Evolutionary conservation across 2,888 invertebrate species (phyloP), one percentile per base, ranked within the genome.

Genomic region (Maniola hyperantus): DNA sequence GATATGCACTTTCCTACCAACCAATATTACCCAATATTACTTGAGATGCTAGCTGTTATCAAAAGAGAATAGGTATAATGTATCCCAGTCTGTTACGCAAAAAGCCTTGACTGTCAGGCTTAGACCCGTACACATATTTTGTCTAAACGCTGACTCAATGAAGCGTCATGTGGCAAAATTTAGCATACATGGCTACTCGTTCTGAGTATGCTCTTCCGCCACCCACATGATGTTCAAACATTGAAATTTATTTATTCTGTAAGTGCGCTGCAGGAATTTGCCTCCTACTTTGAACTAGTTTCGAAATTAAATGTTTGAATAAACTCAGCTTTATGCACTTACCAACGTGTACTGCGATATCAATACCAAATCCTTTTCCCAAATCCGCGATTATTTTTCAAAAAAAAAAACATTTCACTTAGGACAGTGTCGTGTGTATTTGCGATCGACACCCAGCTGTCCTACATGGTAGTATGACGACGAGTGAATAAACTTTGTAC

Each of bases 161-260:
- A 74, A 82, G 84, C 81, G 82, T 80, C 84, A 85, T 82, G 82
- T 84, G 82, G 82, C 77, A 79, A 20, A 71, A 63, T 65, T 71
- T 77, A 79, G 80, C 77, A 78, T 80, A 83, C 69, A 57, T 50
- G 58, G 58, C 64, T 48, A 66, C 83, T 86, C 82, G 80, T 82
- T 81, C 81, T 76, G 83, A 83, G 77, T 81, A 76, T 71, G 79
- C 82, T 82, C 76, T 81, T 86, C 81, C 83, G 82, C 78, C 79
- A 83, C 77, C 81, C 81, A 83, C 81, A 78, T 77, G 80, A 79
- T n/a, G 20, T 10, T 46, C 59, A 48, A 20, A 59, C 44, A 53
- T 39, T 48, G 54, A 51, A 68, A 60, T 64, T 68, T 57, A 50
- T 51, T 61, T 61, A 61, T 36, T 60, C 39, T 20, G 20, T 48